Base-by-base conservation (phyloP, 2,888 invertebrate species). In the Ennomos erosarius region DNA sequence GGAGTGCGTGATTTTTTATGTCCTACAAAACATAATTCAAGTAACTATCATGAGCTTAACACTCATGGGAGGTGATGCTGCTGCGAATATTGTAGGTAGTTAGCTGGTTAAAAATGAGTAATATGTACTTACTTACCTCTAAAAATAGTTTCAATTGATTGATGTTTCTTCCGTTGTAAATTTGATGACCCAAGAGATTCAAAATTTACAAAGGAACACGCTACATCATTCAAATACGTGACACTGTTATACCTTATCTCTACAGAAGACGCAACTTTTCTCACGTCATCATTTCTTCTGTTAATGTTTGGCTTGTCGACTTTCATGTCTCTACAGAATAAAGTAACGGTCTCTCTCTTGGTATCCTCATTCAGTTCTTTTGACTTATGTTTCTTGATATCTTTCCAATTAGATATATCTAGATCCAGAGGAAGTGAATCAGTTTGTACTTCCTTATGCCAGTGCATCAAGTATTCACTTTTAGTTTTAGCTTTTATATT, bases 61-160 rank as follows among this genome's bases (percentile, higher is more conserved):
- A n/a, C n/a, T 26, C 26, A 6, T 26, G 26, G 3, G 26, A 26
- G 26, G 26, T 26, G 16, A 16, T 16, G 16, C 16, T 16, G 16
- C 1, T 16, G 16, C 16, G 16, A 3, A 16, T 1, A 16, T 16
- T 16, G 16, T 16, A 11, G 10, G n/a, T n/a, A n/a, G n/a, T n/a
- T n/a, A n/a, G 37, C 13, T 38, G 35, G n/a, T 38, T 13, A n/a
- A 54, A 59, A 38, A 26, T 26, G n/a, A n/a, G n/a, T n/a, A n/a
- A 26, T 6, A 26, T 26, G n/a, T n/a, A n/a, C n/a, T n/a, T n/a
- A 26, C 6, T 16, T 70, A 87, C 89, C 85, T 85, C 80, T 85
- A 48, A 85, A 89, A 62, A 90, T 75, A 9, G 88, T 88, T 56
- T 79, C 78, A 51, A 90, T 65, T 1, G 88, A 87, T 58, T 71